These are phyloP conservation scores for Palythoa caribaeorum DNA, from an alignment of 92 coral and sea anemone genomes.

Conservation along the genomic window DNA sequence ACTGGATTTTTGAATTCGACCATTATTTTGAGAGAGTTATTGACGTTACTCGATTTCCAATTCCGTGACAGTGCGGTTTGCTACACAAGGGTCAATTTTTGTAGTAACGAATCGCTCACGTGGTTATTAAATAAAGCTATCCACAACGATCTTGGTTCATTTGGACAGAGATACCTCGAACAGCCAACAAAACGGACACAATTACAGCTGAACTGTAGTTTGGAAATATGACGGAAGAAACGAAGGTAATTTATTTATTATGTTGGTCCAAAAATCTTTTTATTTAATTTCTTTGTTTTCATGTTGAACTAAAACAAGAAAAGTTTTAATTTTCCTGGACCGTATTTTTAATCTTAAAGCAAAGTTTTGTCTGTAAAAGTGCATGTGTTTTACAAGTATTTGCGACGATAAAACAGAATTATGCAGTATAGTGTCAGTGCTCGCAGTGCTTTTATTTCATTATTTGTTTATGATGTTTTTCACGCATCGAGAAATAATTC, in stretches of 20 bases:
- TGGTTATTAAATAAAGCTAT: not conserved
- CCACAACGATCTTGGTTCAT: not conserved
- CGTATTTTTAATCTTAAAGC: not conserved
- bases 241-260: constrained; percentile 4
- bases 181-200: not conserved
- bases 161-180: not conserved
- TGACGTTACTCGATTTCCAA: not conserved
- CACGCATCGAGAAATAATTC: not conserved
- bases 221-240: constrained; percentile 4
- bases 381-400: no score
- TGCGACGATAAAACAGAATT: no score
- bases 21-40: not conserved
- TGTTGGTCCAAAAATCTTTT: not conserved
- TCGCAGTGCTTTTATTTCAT: no score
- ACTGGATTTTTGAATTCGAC: not conserved
- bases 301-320: not conserved
- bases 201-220: not conserved
- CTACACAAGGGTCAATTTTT: not conserved
- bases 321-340: not conserved
- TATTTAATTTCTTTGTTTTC: not conserved
- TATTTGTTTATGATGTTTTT: not conserved
- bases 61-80: constrained; percentile 30
- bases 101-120: constrained; percentile 1
- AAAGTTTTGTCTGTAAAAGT: not conserved
- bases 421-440: no score